These are phyloP conservation scores for Polydesmus complanatus DNA, from an alignment of 2,888 invertebrate genomes.

Conservation along the genomic window DNA sequence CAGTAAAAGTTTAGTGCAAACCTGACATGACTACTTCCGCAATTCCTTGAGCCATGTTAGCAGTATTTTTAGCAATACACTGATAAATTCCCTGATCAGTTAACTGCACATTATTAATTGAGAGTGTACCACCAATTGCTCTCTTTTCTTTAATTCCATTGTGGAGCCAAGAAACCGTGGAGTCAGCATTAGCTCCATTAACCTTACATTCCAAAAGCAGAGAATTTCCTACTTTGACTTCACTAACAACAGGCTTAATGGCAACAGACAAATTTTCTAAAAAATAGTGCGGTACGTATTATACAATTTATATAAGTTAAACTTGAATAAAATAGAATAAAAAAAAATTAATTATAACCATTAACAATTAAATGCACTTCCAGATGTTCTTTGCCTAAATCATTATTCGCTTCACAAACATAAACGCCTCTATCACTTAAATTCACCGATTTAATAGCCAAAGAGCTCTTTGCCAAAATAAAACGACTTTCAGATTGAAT, in stretches of 20 bases:
- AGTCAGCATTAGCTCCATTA: neutral
- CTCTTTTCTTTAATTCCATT: neutral
- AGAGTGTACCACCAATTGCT: neutral
- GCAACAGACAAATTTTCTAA: neutral
- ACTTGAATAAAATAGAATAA: neutral
- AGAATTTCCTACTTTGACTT: neutral
- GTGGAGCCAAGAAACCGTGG: neutral
- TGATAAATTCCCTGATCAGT: constrained; percentile 10
- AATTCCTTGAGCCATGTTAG: neutral
- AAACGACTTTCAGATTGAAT: neutral
- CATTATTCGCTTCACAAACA: constrained; percentile 13
- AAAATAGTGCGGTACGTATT: neutral
- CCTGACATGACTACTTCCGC: constrained; percentile 5
- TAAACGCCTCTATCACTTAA: constrained; percentile 7
- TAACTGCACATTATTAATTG: neutral
- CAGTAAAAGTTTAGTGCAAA: neutral
- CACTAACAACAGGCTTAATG: neutral
- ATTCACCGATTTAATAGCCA: constrained; percentile 2
- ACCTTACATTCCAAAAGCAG: constrained; percentile 1
- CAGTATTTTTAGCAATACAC: constrained; percentile 5
- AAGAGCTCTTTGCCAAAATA: neutral
- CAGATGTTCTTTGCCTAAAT: constrained; percentile 5
- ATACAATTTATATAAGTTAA: neutral
- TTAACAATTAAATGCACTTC: constrained; percentile 7
- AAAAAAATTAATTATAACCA: neutral